Conservation (phyloP, 1,140 invertebrate species). For the Samia ricini region DNA sequence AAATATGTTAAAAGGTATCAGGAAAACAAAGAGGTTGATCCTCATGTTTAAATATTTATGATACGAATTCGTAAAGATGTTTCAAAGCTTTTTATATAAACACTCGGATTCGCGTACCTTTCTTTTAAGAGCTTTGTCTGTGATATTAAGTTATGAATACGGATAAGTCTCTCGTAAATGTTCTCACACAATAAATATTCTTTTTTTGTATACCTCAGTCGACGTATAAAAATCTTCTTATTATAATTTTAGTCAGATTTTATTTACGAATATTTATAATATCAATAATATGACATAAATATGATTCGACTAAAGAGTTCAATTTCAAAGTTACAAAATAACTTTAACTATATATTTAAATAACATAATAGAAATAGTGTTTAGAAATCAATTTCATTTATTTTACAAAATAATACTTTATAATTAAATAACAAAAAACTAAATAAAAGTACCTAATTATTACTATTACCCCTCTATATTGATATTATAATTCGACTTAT, state of each 20-base stretch:
- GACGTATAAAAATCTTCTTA: background rate
- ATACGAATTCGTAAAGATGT: constrained; percentile 19
- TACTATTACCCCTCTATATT: too few relatives aligned
- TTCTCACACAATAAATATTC: constrained; percentile 29
- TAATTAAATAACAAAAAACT: too few relatives aligned
- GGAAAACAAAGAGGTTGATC: constrained; percentile 12
- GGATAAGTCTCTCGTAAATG: constrained; percentile 18
- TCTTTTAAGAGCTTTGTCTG: constrained; percentile 17
- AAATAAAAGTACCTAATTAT: too few relatives aligned
- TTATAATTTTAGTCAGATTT: background rate
- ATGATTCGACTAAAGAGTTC: too few relatives aligned
- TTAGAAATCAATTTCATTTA: too few relatives aligned
- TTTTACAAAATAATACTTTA: too few relatives aligned
- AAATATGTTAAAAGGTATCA: constrained; percentile 24
- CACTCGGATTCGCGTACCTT: constrained; percentile 16
- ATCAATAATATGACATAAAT: background rate
- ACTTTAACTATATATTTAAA: too few relatives aligned
- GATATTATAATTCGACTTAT: too few relatives aligned
- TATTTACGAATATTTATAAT: background rate
- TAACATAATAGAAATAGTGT: too few relatives aligned
- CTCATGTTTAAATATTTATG: constrained; percentile 18
- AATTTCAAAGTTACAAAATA: too few relatives aligned
- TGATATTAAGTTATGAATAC: constrained; percentile 25
- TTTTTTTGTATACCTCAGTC: constrained; percentile 14
- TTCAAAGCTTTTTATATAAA: constrained; percentile 19